Evolutionary conservation across 2,113 vertebrate species (phyloP).

Genomic region (Balaeniceps rex): DNA sequence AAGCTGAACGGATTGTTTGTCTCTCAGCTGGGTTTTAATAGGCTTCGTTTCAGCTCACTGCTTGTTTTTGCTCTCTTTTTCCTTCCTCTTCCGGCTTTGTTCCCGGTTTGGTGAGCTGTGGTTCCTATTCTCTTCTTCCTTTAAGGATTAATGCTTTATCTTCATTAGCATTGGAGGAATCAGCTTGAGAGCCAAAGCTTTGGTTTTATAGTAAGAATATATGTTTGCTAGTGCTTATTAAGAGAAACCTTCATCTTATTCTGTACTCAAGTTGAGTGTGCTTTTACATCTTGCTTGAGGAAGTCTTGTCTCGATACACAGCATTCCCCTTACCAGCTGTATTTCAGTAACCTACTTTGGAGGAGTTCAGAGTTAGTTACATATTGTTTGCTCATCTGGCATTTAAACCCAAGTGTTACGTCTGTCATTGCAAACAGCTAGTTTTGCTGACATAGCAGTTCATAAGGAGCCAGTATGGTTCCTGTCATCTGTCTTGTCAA

Average conservation of each 20-base stretch:
- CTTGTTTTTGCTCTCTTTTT: background rate
- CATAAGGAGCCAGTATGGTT: background rate
- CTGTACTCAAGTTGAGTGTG: accelerated
- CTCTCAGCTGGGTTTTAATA: background rate
- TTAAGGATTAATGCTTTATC: background rate
- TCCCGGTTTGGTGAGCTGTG: background rate
- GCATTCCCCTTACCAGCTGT: background rate
- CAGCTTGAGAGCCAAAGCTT: background rate
- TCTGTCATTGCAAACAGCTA: background rate
- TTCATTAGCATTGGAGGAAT: background rate
- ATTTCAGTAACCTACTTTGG: background rate
- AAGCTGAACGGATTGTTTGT: background rate
- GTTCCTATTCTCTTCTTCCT: background rate
- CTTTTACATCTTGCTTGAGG: accelerated
- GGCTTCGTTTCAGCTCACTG: background rate
- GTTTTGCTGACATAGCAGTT: background rate
- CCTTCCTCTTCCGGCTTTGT: background rate
- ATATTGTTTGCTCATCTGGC: background rate
- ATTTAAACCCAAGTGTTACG: background rate
- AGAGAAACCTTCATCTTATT: background rate
- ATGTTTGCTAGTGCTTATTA: accelerated
- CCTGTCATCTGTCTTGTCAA: background rate
- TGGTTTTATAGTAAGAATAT: background rate
- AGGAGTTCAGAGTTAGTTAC: background rate
- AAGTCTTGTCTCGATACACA: accelerated